Evolutionary conservation across 2,888 invertebrate species (phyloP), one percentile per base, ranked within the genome.

Genomic region (Scrobipalpa costella): DNA sequence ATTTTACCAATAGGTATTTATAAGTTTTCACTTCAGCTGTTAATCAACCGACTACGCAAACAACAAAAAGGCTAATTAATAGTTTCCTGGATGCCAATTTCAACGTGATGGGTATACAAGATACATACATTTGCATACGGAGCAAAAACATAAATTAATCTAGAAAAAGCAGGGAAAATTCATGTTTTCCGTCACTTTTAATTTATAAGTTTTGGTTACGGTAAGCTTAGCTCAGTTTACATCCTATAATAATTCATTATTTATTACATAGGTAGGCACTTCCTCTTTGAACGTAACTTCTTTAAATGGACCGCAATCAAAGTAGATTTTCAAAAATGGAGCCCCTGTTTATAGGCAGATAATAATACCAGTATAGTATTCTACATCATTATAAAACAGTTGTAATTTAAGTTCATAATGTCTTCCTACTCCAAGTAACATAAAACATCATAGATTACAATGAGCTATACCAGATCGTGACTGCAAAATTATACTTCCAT

Each of bases 11-110:
- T n/a, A n/a, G n/a, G n/a, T n/a, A n/a, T n/a, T n/a, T n/a, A n/a
- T n/a, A n/a, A n/a, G n/a, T n/a, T n/a, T n/a, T n/a, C n/a, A n/a
- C n/a, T n/a, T n/a, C n/a, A n/a, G n/a, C n/a, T n/a, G n/a, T n/a
- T 62, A 58, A 62, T 62, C 36, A 58, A 50, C 21, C 11, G 21
- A 19, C 21, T 13, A n/a, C 21, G n/a, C 64, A 64, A 64, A 64
- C 61, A 64, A 49, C n/a, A 15, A 57, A 13, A 8, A 57, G 57
- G 7, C 8, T 57, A 57, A 57, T 57, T 57, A 57, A 57, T 57
- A 15, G 34, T 17, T 57, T 57, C 57, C 57, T 36, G 33, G 15
- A 34, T 15, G 33, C 27, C 5, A 34, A 57, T n/a, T 17, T 13
- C 57, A 55, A 0, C 34, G 33, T 36, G 34, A 57, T 57, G 34